phyloP scores from a whole-genome alignment of 2,888 invertebrate genomes.

The Rhagium mordax region DNA sequence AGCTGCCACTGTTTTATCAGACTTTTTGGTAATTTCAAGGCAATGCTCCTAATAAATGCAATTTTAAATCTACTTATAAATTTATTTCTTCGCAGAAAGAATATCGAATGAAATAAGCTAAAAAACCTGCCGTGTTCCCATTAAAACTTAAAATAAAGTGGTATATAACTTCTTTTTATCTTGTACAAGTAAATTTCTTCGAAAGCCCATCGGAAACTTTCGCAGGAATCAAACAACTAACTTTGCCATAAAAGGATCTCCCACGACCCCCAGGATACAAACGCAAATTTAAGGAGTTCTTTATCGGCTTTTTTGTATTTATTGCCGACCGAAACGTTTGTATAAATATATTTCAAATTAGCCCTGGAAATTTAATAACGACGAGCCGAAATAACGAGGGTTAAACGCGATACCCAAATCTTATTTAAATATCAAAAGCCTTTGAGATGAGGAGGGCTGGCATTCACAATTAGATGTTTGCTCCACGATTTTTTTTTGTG shows the following conservation, averaged over 20 bases:
- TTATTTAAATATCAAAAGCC: neutral
- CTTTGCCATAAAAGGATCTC: constrained; percentile 7
- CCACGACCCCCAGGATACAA: neutral
- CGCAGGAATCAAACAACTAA: neutral
- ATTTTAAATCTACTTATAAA: neutral
- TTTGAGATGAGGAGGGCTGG: neutral
- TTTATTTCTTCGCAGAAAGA: neutral
- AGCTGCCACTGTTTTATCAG: neutral
- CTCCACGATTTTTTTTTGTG: neutral
- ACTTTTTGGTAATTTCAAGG: neutral
- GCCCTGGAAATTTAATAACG: neutral
- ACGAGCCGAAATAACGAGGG: neutral
- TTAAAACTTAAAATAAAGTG: constrained; percentile 7
- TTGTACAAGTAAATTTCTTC: constrained; percentile 1
- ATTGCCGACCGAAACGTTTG: neutral
- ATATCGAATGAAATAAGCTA: neutral
- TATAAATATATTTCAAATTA: constrained; percentile 15
- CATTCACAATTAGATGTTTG: neutral
- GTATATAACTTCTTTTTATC: constrained; percentile 12
- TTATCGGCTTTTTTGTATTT: neutral
- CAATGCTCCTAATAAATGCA: neutral
- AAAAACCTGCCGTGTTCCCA: neutral
- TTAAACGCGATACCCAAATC: constrained; percentile 1
- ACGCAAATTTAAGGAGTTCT: constrained; percentile 4
- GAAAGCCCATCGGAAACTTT: constrained; percentile 5